Evolutionary conservation across 2,888 invertebrate species (phyloP).

Genomic region (Orthosia gracilis): DNA sequence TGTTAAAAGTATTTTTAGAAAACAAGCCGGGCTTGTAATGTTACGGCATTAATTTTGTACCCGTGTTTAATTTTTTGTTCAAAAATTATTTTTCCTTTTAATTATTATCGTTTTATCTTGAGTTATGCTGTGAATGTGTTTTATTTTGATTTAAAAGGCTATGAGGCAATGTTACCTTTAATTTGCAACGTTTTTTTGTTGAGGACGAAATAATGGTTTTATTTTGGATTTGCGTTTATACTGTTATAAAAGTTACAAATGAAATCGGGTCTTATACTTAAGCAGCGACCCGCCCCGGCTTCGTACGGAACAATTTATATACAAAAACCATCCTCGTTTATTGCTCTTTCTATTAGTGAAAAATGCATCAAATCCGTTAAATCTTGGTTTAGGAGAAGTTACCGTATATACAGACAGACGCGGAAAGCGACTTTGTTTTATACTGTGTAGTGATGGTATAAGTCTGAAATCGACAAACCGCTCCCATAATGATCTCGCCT

Average conservation of each 20-base stretch:
- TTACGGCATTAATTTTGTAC: conserved; percentile 36
- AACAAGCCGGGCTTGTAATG: conserved; percentile 39
- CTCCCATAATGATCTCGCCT: no score
- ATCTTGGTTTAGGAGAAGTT: no score
- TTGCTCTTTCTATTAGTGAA: no score
- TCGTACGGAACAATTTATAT: no score
- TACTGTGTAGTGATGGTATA: no score
- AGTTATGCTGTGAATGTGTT: conserved; percentile 20
- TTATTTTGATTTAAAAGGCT: conserved; percentile 30
- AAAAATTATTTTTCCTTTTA: conserved; percentile 29
- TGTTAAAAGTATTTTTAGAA: conserved; percentile 39
- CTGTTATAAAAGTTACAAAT: neutral
- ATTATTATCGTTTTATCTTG: conserved; percentile 37
- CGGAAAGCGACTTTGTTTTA: no score
- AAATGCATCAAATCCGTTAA: no score
- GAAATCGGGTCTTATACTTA: no score
- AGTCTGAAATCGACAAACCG: no score
- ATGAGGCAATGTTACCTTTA: conserved; percentile 15
- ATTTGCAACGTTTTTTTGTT: conserved; percentile 20
- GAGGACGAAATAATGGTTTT: neutral
- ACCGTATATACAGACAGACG: no score
- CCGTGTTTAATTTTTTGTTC: conserved; percentile 30
- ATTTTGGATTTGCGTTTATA: neutral
- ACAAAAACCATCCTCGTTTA: no score
- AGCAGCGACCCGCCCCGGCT: no score